Evolutionary conservation across 2,888 invertebrate genomes (phyloP).

Genomic region (Adela reaumurella): DNA sequence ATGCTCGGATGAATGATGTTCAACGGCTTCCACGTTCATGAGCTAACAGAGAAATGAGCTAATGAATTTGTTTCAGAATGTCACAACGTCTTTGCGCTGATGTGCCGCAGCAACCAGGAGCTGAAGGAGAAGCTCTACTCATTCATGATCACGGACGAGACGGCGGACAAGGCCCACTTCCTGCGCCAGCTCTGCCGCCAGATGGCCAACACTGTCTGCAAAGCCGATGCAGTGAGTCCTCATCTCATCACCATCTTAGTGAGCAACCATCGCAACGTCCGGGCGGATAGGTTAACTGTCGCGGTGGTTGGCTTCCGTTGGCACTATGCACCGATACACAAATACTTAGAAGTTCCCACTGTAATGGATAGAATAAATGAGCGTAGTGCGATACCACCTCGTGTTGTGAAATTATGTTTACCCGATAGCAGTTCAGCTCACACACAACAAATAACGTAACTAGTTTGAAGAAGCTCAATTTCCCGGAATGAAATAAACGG

Average conservation of each 20-base stretch:
- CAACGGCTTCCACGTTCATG: no score
- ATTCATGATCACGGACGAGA: constrained; percentile 81
- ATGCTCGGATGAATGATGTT: no score
- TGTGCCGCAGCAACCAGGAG: constrained; percentile 82
- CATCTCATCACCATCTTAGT: background rate
- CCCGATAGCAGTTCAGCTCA: no score
- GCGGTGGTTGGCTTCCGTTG: background rate
- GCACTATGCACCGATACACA: no score
- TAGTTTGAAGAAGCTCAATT: no score
- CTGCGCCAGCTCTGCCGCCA: constrained; percentile 81
- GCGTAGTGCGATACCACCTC: no score
- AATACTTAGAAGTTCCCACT: no score
- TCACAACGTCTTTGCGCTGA: constrained; percentile 85
- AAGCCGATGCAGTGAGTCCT: constrained; percentile 84
- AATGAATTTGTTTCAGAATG: constrained; percentile 58
- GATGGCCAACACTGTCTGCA: constrained; percentile 89
- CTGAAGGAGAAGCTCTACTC: constrained; percentile 84
- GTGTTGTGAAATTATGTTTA: no score
- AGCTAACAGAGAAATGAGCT: no score
- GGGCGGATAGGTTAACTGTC: background rate
- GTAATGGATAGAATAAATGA: no score
- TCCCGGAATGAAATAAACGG: no score
- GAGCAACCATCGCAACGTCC: background rate
- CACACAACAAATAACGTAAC: no score
- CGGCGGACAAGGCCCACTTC: constrained; percentile 77